These are phyloP conservation scores for Onthophagus taurus DNA, from an alignment of 1,140 invertebrate species.

Conservation along the genomic window DNA sequence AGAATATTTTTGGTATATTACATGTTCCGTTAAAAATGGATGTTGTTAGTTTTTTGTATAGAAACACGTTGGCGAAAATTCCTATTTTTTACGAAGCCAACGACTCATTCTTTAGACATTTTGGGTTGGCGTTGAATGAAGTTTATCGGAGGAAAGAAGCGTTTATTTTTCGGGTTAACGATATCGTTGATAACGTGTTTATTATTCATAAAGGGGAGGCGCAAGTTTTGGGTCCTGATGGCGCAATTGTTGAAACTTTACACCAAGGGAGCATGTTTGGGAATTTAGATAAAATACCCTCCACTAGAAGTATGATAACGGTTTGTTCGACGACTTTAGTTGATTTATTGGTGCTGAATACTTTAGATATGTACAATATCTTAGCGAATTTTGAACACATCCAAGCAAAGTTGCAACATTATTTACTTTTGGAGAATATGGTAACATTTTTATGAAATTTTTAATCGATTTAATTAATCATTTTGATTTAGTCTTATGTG, in stretches of 20 bases:
- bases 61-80: slow-evolving; percentile 13
- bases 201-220: slow-evolving; percentile 12
- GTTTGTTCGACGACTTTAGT: neutral
- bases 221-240: slow-evolving; percentile 1
- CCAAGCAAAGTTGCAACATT: neutral
- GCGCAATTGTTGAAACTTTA: neutral
- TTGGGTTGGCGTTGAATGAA: slow-evolving; percentile 13
- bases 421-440: neutral
- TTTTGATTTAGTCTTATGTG: neutral
- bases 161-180: slow-evolving; percentile 18
- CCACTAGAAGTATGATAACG: slow-evolving; percentile 8
- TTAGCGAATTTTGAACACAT: neutral
- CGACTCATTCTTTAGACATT: slow-evolving; percentile 13
- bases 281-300: slow-evolving; percentile 7
- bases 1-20: slow-evolving; percentile 13
- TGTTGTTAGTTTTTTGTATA: slow-evolving; percentile 15
- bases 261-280: slow-evolving; percentile 13
- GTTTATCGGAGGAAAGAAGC: slow-evolving; percentile 13
- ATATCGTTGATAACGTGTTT: slow-evolving; percentile 14
- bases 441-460: neutral
- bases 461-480: neutral
- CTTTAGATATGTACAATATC: slow-evolving; percentile 4
- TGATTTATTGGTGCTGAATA: slow-evolving; percentile 7
- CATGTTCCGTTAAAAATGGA: slow-evolving; percentile 17
- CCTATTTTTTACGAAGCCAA: slow-evolving; percentile 15